These are phyloP conservation scores for Drosophila prostipennis DNA, from an alignment of 2,888 invertebrate species.

Conservation along the genomic window DNA sequence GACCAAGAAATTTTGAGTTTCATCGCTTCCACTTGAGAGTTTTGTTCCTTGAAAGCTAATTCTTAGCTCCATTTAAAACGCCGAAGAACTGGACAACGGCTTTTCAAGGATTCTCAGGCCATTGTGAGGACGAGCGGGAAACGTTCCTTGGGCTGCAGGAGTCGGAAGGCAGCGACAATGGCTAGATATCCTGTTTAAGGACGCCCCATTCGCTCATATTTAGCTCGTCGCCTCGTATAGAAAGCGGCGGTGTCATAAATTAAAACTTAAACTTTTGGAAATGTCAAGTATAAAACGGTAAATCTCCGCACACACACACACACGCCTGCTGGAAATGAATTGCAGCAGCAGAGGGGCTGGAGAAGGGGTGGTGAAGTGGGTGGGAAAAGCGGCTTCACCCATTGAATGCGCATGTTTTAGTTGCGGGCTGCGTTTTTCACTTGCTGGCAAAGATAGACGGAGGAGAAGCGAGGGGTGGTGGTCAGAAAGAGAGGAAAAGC, in stretches of 20 bases:
- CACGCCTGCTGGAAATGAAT: constrained; percentile 71
- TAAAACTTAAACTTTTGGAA: constrained; percentile 85
- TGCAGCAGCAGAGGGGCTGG: constrained; percentile 55
- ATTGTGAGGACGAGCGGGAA: constrained; percentile 44
- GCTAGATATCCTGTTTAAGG: constrained; percentile 75
- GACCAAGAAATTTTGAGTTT: not conserved
- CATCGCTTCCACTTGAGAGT: not conserved
- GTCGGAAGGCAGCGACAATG: constrained; percentile 61
- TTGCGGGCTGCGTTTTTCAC: constrained; percentile 54
- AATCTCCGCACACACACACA: constrained; percentile 81
- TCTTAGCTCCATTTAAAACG: not conserved
- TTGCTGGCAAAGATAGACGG: constrained; percentile 50
- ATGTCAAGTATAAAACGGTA: constrained; percentile 85
- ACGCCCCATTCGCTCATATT: constrained; percentile 71
- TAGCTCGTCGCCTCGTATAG: constrained; percentile 80
- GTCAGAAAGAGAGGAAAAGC: constrained; percentile 4
- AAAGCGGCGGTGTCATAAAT: constrained; percentile 84
- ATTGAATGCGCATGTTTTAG: constrained; percentile 79
- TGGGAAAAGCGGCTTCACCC: constrained; percentile 35
- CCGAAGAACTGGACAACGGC: constrained; percentile 23
- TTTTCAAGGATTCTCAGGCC: constrained; percentile 3
- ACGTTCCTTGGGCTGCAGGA: constrained; percentile 23
- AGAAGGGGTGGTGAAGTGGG: not conserved
- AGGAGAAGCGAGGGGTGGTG: constrained; percentile 14
- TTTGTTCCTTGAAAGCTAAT: not conserved